These are phyloP conservation scores for Seriola rivoliana DNA, from an alignment of 2,113 vertebrate genomes.

Conservation along the genomic window DNA sequence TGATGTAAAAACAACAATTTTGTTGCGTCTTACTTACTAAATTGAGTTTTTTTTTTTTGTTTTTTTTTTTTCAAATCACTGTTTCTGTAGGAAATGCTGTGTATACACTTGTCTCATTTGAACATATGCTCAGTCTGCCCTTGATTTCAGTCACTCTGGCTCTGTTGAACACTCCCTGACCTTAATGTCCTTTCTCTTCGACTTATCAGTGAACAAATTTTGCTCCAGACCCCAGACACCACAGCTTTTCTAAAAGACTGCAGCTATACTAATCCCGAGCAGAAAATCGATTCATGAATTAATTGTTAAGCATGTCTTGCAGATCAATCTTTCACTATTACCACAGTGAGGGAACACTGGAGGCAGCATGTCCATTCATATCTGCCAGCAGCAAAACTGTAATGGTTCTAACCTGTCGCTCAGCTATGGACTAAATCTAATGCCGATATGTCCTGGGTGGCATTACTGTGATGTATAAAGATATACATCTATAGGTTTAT, in stretches of 20 bases:
- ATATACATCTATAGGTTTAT: neutral
- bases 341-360: slow-evolving; percentile 46
- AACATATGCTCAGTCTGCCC: slow-evolving; percentile 33
- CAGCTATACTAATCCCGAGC: slow-evolving; percentile 66
- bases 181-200: slow-evolving; percentile 54
- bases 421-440: slow-evolving; percentile 26
- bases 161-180: slow-evolving; percentile 56
- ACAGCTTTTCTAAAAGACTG: slow-evolving; percentile 51
- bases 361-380: slow-evolving; percentile 44
- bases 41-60: neutral
- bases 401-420: slow-evolving; percentile 51
- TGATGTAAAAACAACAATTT: neutral
- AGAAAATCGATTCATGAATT: slow-evolving; percentile 75
- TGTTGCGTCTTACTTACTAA: neutral
- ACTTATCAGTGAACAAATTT: slow-evolving; percentile 63
- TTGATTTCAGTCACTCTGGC: slow-evolving; percentile 24
- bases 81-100: slow-evolving; percentile 12
- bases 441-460: neutral
- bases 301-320: slow-evolving; percentile 74
- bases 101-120: neutral
- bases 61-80: neutral
- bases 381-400: slow-evolving; percentile 43
- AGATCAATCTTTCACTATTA: slow-evolving; percentile 66
- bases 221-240: slow-evolving; percentile 42
- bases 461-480: slow-evolving; percentile 12